Base-by-base conservation (phyloP, 2,888 invertebrate species). In the Aromia moschata region DNA sequence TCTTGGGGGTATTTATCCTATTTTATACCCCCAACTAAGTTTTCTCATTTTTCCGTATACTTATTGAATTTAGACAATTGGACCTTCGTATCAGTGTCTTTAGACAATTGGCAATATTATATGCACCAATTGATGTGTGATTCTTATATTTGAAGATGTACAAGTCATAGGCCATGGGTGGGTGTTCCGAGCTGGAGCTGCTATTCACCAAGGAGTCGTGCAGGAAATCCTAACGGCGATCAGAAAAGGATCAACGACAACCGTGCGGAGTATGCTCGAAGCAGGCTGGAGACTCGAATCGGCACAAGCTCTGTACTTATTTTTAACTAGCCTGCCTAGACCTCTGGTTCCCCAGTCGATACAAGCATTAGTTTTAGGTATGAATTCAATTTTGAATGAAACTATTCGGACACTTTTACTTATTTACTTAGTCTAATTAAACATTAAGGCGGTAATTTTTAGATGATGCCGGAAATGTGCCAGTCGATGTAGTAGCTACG, bases 301-400 rank as follows among this genome's bases (percentile, higher is more conserved):
- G 20, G 81, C 82, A 0, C 79, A 80, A 2, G 83, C 82, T 0
- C 73, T 83, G 31, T 70, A 70, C 43, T 54, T 79, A 14, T 83
- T 78, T 66, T 66, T 83, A 14, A 73, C 74, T 10, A 74, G 74
- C 44, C 61, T 83, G 18, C 80, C 78, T 41, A 77, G 78, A 56
- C 82, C 83, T 0, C 70, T 83, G 16, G 74, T 84, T 62, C 84
- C 83, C 0, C 68, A 67, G 7, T 74, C 80, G 43, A 81, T 84
- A 15, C 83, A 83, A 66, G 78, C 80, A 25, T 68, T 84, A 43
- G 81, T 82, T 7, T 74, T 83, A 41, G 83, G 83, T 83, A 74
- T n/a, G n/a, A n/a, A n/a, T n/a, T n/a, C n/a, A n/a, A n/a, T n/a
- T n/a, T n/a, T n/a, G n/a, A n/a, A n/a, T n/a, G n/a, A n/a, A n/a